Base-by-base conservation (phyloP, 2,888 invertebrate species). In the Podotricha telesiphe region DNA sequence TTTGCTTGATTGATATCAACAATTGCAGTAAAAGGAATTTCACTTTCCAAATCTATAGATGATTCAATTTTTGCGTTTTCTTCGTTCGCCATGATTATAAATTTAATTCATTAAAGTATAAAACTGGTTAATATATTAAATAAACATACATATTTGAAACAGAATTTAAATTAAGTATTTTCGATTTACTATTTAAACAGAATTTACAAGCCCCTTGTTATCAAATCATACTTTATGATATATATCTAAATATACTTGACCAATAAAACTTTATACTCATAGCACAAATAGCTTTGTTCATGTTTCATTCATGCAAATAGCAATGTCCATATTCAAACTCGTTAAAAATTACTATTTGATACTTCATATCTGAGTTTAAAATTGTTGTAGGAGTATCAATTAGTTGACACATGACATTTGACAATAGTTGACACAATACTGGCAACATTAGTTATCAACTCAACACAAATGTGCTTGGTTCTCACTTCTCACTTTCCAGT, bases 11-110 rank as follows among this genome's bases (percentile, higher is more conserved):
- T 67, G 40, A 64, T 47, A 59, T 72, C 56, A 37, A 72, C 69
- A 37, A 72, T 72, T 15, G 69, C 67, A 48, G 64, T 70, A 4
- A 67, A 19, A 1, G 69, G 72, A 65, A 69, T 72, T 51, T 67
- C 61, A 51, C 22, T 50, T 51, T 72, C 72, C 22, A 67, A 47
- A 45, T 72, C 72, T 15, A 65, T 19, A 22, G 48, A 48, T 7
- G 53, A 13, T 6, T 42, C 20, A 63, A 11, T 58, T 22, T 40
- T 65, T 51, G 19, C 13, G 15, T 50, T 65, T 11, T 22, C 53
- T 17, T 56, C n/a, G 3, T 47, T 50, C 1, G 47, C 45, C 67
- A 69, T 71, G 15, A 53, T 19, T 15, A 28, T 22, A 37, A 19
- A 19, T 13, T 15, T 50, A n/a, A 53, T n/a, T 53, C n/a, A 28